Conservation (phyloP, 2,113 vertebrate species). For the Passer montanus region DNA sequence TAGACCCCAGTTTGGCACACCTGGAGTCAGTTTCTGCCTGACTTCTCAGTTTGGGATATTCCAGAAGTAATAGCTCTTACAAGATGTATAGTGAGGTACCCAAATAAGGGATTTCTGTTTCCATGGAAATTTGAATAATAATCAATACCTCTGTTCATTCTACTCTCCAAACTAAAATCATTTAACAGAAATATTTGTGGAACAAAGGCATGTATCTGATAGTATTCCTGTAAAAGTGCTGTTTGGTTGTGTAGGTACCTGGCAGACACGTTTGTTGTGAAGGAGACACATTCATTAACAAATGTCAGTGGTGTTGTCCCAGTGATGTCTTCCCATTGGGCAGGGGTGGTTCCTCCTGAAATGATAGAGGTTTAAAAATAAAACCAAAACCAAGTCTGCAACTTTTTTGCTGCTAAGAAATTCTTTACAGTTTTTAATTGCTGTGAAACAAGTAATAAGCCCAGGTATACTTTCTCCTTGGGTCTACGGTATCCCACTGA, state of each 20-base stretch:
- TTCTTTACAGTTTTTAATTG: neutral
- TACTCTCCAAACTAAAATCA: neutral
- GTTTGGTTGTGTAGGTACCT: conserved; percentile 73
- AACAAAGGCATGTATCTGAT: neutral
- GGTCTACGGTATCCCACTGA: neutral
- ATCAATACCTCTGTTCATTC: neutral
- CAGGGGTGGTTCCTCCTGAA: conserved; percentile 95
- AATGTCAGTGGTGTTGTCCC: conserved; percentile 96
- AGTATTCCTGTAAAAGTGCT: neutral
- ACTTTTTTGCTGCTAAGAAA: neutral
- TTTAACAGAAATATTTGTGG: neutral
- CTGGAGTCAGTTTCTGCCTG: neutral
- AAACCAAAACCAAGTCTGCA: neutral
- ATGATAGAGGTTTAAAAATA: neutral
- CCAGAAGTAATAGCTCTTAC: neutral
- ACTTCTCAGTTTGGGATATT: neutral
- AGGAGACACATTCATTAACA: conserved; percentile 95
- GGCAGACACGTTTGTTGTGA: conserved; percentile 97
- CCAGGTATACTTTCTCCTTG: neutral
- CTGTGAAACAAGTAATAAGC: neutral
- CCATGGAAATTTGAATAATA: neutral
- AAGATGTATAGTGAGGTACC: neutral
- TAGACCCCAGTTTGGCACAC: neutral
- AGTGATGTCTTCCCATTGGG: conserved; percentile 98
- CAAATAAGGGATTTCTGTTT: neutral